phyloP scores from a whole-genome alignment of 2,113 vertebrate genomes.

The Antigone vipio region DNA sequence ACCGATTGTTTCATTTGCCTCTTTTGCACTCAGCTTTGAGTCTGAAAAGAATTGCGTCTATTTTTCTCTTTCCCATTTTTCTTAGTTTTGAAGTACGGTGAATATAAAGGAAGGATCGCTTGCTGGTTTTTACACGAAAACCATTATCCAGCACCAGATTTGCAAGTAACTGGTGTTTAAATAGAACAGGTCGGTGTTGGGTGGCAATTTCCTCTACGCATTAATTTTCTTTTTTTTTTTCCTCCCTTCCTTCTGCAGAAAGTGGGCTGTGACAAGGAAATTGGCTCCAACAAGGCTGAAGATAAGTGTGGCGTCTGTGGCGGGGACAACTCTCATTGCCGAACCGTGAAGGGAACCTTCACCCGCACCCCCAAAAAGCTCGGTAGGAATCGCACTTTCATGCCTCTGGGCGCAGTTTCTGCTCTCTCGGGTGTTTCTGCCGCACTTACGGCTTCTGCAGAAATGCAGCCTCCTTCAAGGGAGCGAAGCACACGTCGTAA shows the following conservation, averaged over 20 bases:
- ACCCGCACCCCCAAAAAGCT: slow-evolving; percentile 91
- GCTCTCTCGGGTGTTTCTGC: background rate
- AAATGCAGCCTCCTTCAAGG: background rate
- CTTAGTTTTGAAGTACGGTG: background rate
- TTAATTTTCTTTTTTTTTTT: background rate
- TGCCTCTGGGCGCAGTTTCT: background rate
- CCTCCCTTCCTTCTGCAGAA: slow-evolving; percentile 75
- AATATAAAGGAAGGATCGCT: background rate
- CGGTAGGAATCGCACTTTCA: slow-evolving; percentile 75
- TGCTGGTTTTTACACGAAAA: background rate
- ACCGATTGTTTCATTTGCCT: background rate
- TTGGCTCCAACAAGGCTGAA: slow-evolving; percentile 90
- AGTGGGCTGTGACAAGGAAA: slow-evolving; percentile 95
- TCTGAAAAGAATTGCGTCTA: background rate
- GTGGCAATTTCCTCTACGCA: background rate
- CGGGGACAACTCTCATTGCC: slow-evolving; percentile 94
- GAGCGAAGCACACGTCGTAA: background rate
- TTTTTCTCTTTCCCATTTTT: background rate
- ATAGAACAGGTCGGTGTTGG: background rate
- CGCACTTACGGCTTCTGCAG: background rate
- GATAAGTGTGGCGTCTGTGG: slow-evolving; percentile 97
- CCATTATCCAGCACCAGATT: background rate
- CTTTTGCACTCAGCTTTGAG: background rate
- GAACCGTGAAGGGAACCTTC: slow-evolving; percentile 93
- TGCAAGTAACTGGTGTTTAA: background rate